Evolutionary conservation across 2,888 invertebrate genomes (phyloP).

Genomic region (Tenthredo mesomela): DNA sequence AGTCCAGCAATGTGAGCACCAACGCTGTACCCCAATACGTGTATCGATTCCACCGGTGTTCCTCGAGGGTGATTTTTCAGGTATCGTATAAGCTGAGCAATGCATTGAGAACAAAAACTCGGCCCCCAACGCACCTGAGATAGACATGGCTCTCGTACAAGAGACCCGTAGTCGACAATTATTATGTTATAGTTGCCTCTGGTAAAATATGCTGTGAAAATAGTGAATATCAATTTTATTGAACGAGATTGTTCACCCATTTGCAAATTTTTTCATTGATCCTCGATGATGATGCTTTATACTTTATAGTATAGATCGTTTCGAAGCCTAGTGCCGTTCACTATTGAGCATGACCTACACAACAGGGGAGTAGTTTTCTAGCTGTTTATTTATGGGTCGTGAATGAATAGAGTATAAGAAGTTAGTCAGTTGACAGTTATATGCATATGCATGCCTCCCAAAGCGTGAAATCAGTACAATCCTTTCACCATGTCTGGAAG

Average conservation of each 20-base stretch:
- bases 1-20: constrained; percentile 93
- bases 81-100: constrained; percentile 90
- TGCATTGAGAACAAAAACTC: constrained; percentile 83
- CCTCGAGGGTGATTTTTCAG: constrained; percentile 89
- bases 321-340: not conserved
- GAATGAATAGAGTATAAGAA: not conserved
- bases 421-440: not conserved
- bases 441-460: not conserved
- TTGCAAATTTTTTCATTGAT: not conserved
- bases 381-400: not conserved
- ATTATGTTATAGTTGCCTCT: constrained; percentile 91
- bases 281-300: not conserved
- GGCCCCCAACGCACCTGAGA: constrained; percentile 83
- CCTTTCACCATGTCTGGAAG: constrained; percentile 27
- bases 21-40: constrained; percentile 92
- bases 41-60: constrained; percentile 86
- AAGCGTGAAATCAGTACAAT: constrained; percentile 9
- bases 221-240: not conserved
- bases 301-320: not conserved
- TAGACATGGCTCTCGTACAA: constrained; percentile 91
- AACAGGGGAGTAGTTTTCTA: not conserved
- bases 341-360: constrained; percentile 9
- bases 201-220: constrained; percentile 85
- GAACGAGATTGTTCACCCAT: not conserved
- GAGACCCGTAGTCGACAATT: constrained; percentile 90